Evolutionary conservation across 2,888 invertebrate genomes (phyloP), one percentile per base, ranked within the genome.

Genomic region (Thalpophila matura): DNA sequence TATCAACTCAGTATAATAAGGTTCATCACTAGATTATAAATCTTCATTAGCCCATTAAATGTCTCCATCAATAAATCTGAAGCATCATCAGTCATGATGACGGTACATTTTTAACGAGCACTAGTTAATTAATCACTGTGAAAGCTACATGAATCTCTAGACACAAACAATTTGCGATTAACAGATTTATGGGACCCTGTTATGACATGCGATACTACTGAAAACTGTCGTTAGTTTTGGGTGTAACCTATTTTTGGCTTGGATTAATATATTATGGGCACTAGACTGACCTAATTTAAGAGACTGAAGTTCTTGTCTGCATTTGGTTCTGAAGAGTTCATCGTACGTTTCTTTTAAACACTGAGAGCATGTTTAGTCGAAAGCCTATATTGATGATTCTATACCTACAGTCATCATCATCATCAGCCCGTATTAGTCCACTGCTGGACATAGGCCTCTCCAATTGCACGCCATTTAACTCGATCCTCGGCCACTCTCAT

Each of bases 141-240:
- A 75, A 77, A 77, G 78, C 75, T 40, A 47, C 74, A 68, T 74
- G 67, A 71, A 71, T 66, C 62, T 77, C 31, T 29, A n/a, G 47
- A 35, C 73, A 59, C 71, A 61, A 57, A 61, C 59, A 65, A 70
- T 64, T 71, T 57, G 57, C 53, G 46, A 65, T 68, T 63, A 68
- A n/a, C 53, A 61, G 72, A 77, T 77, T 77, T 74, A 77, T 74
- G 26, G 45, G 49, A 29, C 35, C 42, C 60, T 51, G 47, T 55
- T 56, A 72, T 74, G 63, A 74, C 55, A 63, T 43, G 62, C 57
- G 58, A 57, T 59, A 65, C 60, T 60, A 58, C 33, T n/a, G n/a
- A n/a, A n/a, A n/a, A n/a, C n/a, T 22, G 22, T 62, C 43, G 53
- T 68, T 55, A 47, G 31, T 50, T 56, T 60, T 63, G n/a, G 37